These are phyloP conservation scores for Calliopsis andreniformis DNA, from an alignment of 1,140 invertebrate genomes.

Conservation along the genomic window DNA sequence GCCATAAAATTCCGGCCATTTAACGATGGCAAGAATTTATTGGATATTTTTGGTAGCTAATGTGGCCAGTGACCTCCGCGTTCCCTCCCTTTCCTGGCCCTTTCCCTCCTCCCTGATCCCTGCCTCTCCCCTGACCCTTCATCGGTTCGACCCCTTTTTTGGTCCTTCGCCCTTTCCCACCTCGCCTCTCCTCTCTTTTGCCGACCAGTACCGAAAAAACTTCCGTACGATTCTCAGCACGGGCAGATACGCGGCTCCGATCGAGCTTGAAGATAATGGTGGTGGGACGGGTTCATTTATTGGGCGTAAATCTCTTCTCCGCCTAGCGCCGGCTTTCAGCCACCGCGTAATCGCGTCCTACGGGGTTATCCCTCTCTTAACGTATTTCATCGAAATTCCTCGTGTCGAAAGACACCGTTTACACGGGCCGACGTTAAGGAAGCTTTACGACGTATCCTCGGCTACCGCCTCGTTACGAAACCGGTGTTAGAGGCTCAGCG, in stretches of 20 bases:
- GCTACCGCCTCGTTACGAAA: slow-evolving; percentile 58
- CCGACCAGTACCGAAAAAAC: not conserved
- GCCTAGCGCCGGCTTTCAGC: slow-evolving; percentile 50
- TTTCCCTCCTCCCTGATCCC: not conserved
- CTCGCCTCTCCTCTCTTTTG: not conserved
- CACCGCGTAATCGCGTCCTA: slow-evolving; percentile 56
- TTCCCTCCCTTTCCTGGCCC: not conserved
- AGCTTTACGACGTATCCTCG: slow-evolving; percentile 53
- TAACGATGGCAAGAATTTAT: slow-evolving; percentile 74
- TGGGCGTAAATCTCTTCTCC: slow-evolving; percentile 65
- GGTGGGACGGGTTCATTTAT: slow-evolving; percentile 65
- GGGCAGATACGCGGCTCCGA: slow-evolving; percentile 45
- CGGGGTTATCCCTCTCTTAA: slow-evolving; percentile 35
- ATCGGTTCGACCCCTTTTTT: not conserved
- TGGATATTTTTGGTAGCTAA: slow-evolving; percentile 67
- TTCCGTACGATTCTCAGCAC: not conserved
- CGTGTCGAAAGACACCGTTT: slow-evolving; percentile 59
- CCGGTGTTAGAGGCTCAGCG: slow-evolving; percentile 5
- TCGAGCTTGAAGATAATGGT: slow-evolving; percentile 60
- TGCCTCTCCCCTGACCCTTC: no score
- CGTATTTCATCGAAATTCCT: slow-evolving; percentile 63
- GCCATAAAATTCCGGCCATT: slow-evolving; percentile 67
- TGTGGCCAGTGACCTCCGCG: slow-evolving; percentile 61
- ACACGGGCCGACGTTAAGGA: slow-evolving; percentile 46
- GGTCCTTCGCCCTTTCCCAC: slow-evolving; percentile 1